Conservation (phyloP, 2,113 vertebrate genomes). For the Henicopernis longicauda region DNA sequence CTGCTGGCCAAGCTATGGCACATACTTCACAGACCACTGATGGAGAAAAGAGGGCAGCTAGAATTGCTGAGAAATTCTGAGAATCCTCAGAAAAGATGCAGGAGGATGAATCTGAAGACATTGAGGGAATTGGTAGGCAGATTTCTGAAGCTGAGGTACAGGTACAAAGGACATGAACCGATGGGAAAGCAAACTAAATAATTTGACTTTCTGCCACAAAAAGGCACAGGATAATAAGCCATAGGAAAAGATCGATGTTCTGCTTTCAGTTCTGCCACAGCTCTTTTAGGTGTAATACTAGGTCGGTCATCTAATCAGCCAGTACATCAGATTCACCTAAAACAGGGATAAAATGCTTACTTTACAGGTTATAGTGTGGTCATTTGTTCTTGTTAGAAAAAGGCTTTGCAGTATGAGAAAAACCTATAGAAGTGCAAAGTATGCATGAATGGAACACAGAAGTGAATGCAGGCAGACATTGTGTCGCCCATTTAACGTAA, state of each 20-base stretch:
- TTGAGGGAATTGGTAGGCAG: neutral
- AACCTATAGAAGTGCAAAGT: neutral
- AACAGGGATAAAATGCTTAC: neutral
- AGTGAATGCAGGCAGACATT: neutral
- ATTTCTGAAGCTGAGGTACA: neutral
- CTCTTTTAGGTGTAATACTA: neutral
- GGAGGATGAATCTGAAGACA: neutral
- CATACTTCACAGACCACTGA: rapidly evolving
- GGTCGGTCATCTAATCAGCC: neutral
- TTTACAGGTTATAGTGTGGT: neutral
- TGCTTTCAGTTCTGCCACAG: neutral
- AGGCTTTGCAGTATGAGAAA: neutral
- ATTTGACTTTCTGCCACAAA: neutral
- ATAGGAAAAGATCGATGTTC: neutral
- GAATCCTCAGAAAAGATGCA: neutral
- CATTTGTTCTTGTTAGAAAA: neutral
- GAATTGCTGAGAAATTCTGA: neutral
- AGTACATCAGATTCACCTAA: neutral
- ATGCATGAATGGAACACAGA: neutral
- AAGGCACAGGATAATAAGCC: neutral
- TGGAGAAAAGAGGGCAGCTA: neutral
- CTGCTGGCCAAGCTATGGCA: neutral
- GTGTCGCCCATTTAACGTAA: neutral
- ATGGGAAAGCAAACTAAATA: neutral
- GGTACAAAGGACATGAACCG: neutral